These are phyloP conservation scores for Neodiprion fabricii DNA, from an alignment of 1,140 invertebrate species.

Conservation along the genomic window DNA sequence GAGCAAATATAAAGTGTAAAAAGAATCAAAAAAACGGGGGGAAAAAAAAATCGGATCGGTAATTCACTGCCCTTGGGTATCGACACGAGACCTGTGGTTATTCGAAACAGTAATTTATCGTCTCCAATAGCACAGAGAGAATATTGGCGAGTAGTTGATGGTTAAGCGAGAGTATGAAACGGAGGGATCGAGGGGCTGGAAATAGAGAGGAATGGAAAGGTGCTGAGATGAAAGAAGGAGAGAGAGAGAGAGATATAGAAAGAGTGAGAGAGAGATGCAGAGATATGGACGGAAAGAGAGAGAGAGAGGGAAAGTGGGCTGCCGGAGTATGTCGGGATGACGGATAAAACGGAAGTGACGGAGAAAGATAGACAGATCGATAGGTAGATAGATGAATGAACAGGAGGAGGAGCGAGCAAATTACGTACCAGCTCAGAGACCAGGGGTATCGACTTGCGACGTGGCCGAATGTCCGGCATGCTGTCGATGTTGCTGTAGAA, in stretches of 20 bases:
- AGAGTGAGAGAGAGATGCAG: background rate
- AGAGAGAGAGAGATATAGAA: background rate
- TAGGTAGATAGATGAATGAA: slow-evolving; percentile 28
- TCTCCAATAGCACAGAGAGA: background rate
- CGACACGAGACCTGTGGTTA: slow-evolving; percentile 1
- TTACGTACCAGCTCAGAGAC: slow-evolving; percentile 98
- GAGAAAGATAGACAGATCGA: slow-evolving; percentile 25
- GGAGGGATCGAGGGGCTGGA: no score
- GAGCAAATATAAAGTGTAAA: no score
- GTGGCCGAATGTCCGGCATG: slow-evolving; percentile 97
- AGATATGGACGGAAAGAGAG: background rate
- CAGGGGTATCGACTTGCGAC: slow-evolving; percentile 95
- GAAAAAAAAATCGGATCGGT: background rate
- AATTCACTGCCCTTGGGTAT: background rate
- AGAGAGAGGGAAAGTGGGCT: background rate
- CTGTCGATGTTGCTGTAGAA: slow-evolving; percentile 99
- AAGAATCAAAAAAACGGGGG: no score
- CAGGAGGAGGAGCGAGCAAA: slow-evolving; percentile 32
- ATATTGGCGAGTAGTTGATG: background rate
- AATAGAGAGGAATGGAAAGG: no score
- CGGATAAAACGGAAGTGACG: slow-evolving; percentile 27
- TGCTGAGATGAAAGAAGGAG: no score
- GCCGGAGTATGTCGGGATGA: slow-evolving; percentile 31
- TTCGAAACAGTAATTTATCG: slow-evolving; percentile 3
- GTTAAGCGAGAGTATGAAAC: no score